phyloP scores from a whole-genome alignment of 2,888 invertebrate species.

The Eristalinus sepulchralis region DNA sequence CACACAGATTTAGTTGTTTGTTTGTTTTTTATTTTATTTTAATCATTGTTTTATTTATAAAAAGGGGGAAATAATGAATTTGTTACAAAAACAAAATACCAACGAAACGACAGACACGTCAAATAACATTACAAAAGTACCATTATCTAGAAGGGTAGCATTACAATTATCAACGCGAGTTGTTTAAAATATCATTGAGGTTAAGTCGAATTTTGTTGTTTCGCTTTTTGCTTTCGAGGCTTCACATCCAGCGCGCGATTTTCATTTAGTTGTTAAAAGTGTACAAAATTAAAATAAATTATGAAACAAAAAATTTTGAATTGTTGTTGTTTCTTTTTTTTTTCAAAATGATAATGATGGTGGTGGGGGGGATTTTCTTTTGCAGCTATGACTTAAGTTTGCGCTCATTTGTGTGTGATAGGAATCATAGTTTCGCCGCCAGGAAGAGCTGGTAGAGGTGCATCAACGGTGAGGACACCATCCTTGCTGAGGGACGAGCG shows the following conservation, averaged over 20 bases:
- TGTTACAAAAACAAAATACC: background rate
- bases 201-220: background rate
- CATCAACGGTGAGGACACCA: conserved; percentile 97
- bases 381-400: conserved; percentile 24
- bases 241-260: conserved; percentile 6
- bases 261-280: conserved; percentile 28
- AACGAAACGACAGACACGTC: background rate
- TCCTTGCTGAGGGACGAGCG: conserved; percentile 97
- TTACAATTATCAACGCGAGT: conserved; percentile 18
- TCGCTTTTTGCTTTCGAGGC: background rate
- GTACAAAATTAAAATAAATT: conserved; percentile 19
- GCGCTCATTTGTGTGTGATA: conserved; percentile 79
- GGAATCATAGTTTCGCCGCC: conserved; percentile 81
- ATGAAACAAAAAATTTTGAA: conserved; percentile 4
- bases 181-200: background rate
- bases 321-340: conserved; percentile 16
- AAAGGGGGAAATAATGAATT: background rate
- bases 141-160: conserved; percentile 10
- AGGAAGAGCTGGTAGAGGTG: conserved; percentile 91
- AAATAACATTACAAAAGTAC: background rate
- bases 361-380: background rate
- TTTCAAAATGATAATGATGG: background rate
- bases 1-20: background rate
- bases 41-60: background rate
- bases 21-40: background rate